Conservation (phyloP, 2,113 vertebrate species). For the Platysternon megacephalum region DNA sequence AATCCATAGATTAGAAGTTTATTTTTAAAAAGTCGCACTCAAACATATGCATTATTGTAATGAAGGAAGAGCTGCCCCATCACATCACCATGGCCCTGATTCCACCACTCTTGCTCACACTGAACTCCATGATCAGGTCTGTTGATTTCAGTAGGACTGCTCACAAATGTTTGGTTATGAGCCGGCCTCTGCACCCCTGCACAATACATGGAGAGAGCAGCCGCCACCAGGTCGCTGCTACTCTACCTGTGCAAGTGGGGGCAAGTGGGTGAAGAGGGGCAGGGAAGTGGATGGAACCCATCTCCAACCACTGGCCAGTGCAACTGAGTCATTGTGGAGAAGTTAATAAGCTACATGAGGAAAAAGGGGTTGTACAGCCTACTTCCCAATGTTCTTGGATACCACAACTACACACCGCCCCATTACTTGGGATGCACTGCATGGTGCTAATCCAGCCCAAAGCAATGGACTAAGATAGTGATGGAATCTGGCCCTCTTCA, state of each 20-base stretch:
- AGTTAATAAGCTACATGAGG: background rate
- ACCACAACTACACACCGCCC: background rate
- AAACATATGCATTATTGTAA: background rate
- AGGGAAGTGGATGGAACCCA: background rate
- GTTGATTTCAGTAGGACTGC: background rate
- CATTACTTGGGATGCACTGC: background rate
- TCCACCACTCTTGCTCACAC: background rate
- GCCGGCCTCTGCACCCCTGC: background rate
- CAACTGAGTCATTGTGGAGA: background rate
- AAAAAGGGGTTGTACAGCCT: background rate
- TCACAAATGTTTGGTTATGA: background rate
- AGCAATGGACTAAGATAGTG: background rate
- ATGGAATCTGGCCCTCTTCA: background rate
- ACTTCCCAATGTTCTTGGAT: background rate
- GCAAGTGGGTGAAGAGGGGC: background rate
- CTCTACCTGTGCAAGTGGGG: background rate
- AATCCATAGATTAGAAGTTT: background rate
- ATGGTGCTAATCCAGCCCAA: background rate
- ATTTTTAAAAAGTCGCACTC: background rate
- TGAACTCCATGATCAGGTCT: background rate
- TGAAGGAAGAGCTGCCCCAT: background rate
- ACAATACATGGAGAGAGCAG: background rate
- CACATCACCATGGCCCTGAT: background rate
- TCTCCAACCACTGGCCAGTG: background rate
- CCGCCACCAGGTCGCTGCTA: accelerated